A percentile compares a stretch with the other conserved stretches of the same genome.
These are phyloP conservation scores for Andricus curvator DNA, from an alignment of 2,888 invertebrate species.

Conservation along the genomic window DNA sequence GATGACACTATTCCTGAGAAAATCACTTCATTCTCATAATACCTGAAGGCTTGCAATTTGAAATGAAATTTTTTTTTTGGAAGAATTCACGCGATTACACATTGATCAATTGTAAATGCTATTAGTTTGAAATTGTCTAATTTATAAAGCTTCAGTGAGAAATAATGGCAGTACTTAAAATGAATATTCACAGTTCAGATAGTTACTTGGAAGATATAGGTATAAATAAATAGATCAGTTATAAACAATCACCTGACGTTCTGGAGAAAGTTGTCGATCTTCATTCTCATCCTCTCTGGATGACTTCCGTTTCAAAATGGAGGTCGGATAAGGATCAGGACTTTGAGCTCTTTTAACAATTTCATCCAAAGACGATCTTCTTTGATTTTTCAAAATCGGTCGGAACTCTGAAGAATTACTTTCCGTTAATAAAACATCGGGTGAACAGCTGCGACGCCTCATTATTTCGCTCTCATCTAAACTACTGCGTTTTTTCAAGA, in stretches of 20 bases:
- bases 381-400: constrained; percentile 84
- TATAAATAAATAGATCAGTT: not conserved
- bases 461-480: constrained; percentile 88
- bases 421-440: constrained; percentile 83
- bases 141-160: too few relatives aligned
- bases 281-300: constrained; percentile 82
- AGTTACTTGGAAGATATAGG: too few relatives aligned
- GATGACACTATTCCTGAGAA: too few relatives aligned
- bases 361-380: constrained; percentile 86
- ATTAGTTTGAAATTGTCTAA: too few relatives aligned
- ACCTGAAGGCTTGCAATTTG: too few relatives aligned
- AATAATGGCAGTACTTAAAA: too few relatives aligned
- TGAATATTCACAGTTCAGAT: too few relatives aligned
- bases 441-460: constrained; percentile 85
- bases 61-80: too few relatives aligned
- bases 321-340: constrained; percentile 83
- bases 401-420: constrained; percentile 81
- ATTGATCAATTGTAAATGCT: too few relatives aligned
- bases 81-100: too few relatives aligned
- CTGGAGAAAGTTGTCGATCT: constrained; percentile 83
- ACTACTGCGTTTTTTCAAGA: constrained; percentile 90
- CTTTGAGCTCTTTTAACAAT: constrained; percentile 82
- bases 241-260: constrained; percentile 81
- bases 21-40: too few relatives aligned
- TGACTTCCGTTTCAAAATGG: constrained; percentile 85